phyloP scores from a whole-genome alignment of 2,888 invertebrate species.

The Tipula lateralis region DNA sequence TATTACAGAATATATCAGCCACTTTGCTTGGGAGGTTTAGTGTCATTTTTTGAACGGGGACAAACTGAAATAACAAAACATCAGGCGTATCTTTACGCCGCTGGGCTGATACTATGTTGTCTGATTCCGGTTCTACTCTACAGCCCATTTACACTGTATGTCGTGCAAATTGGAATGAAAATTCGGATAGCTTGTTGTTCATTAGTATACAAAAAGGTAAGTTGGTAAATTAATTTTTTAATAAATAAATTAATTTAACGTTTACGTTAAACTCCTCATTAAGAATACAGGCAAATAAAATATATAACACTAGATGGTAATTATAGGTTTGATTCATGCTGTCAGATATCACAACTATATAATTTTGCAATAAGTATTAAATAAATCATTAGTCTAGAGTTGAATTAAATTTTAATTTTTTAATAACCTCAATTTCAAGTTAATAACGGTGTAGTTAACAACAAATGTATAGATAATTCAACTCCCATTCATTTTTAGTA shows the following conservation, averaged over 20 bases:
- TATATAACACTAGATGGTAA: no score
- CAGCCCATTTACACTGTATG: slow-evolving; percentile 61
- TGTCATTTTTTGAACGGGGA: slow-evolving; percentile 55
- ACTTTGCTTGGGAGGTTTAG: slow-evolving; percentile 55
- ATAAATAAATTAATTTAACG: neutral
- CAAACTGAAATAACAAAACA: slow-evolving; percentile 47
- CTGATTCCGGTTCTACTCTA: slow-evolving; percentile 39
- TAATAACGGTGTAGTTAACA: no score
- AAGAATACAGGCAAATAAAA: no score
- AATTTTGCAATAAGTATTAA: no score
- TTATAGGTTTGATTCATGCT: no score
- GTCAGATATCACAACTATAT: no score
- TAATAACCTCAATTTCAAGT: no score
- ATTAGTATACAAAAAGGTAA: slow-evolving; percentile 36
- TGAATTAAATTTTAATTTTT: no score
- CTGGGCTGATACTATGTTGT: slow-evolving; percentile 50
- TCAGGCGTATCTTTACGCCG: slow-evolving; percentile 59
- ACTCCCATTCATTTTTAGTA: no score
- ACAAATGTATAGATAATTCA: no score
- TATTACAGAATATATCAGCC: slow-evolving; percentile 56
- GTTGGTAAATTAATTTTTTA: neutral
- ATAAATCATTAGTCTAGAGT: no score
- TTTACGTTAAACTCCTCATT: no score
- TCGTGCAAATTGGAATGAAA: slow-evolving; percentile 64
- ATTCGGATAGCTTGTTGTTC: slow-evolving; percentile 57